Base-by-base conservation (phyloP, 1,140 invertebrate genomes). In the Drosophila sp. region DNA sequence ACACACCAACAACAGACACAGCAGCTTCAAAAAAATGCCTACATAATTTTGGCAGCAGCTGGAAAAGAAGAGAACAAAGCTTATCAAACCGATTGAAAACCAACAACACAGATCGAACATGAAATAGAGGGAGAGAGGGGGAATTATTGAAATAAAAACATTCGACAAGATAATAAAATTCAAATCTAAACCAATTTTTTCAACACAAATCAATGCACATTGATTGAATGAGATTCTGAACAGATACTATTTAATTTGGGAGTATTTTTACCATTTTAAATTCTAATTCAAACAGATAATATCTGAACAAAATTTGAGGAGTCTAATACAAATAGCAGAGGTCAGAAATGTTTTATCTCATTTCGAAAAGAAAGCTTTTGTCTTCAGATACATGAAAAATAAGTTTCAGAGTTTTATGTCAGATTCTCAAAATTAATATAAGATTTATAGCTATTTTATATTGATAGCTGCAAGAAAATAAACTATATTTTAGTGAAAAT, bases 1-100 rank as follows among this genome's bases (percentile, higher is more conserved):
- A 13, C 21, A 46, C 3, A 14, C 16, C 4, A 34, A 16, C 5
- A 16, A 34, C 2, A 32, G n/a, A 51, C 59, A 51, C 46, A 40
- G 46, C 46, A 51, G 59, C 46, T 46, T 51, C 41, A 62, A 62
- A 46, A 62, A 62, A 62, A 27, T 62, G 59, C 41, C 36, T 51
- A 34, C 41, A 51, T 46, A 51, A 41, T 62, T 62, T 62, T 62
- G 46, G 36, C 46, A 62, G 59, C 59, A 62, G 46, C 58, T 62
- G 58, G 2, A 40, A 27, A 46, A 50, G 58, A 50, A 40, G 45
- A 50, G 16, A 51, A 62, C 59, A 62, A 51, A 62, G 59, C 59
- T 51, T 62, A 51, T 62, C 59, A 62, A 41, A 36, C 36, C 34
- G 25, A 62, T 62, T 62, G 46, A 40, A 51, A 51, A 51, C 34